Base-by-base conservation (phyloP, 64 coral and sea anemone genomes). In the Pocillopora verrucosa region DNA sequence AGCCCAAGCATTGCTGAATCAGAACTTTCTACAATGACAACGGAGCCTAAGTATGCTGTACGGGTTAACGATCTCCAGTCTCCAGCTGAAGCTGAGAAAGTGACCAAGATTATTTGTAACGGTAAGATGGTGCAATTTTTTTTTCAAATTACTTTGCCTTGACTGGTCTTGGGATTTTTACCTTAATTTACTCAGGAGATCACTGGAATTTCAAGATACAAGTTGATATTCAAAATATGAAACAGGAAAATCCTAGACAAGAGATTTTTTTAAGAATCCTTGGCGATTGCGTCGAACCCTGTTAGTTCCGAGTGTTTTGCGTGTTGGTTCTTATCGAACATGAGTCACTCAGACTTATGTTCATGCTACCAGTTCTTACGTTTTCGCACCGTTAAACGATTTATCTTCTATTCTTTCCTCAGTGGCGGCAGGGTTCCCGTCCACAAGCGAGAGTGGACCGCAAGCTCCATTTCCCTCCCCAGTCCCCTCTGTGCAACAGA, bases 41-140 rank as follows among this genome's bases (percentile, higher is more conserved):
- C 91, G 14, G 87, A 91, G 51, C 82, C 91, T 1, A 90, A 96
- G 34, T 96, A 93, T 34, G 95, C 95, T 11, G 82, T 96, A 34
- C 77, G 95, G 76, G 91, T 96, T 16, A 94, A 93, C 34, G 93
- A 92, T 77, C 58, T 93, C 68, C 86, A 78, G 61, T 79, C 70
- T 14, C 65, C 88, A 20, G 92, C 84, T 16, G 94, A 97, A 79
- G 88, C 95, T 13, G 79, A 83, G 15, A 97, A 97, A 87, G 91
- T 97, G 19, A 74, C 95, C 22, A 97, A 97, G 87, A 92, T 97
- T 35, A 91, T 97, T 45, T 97, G 95, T 59, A 92, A 93, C 57
- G 82, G 95, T 97, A 59, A 65, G 94, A 56, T 16, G 12, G 22
- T 56, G 4, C 37, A 30, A 30, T 30, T 30, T 15, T 4, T 82